phyloP scores from a whole-genome alignment of 1,140 invertebrate genomes.

The Sitophilus oryzae region DNA sequence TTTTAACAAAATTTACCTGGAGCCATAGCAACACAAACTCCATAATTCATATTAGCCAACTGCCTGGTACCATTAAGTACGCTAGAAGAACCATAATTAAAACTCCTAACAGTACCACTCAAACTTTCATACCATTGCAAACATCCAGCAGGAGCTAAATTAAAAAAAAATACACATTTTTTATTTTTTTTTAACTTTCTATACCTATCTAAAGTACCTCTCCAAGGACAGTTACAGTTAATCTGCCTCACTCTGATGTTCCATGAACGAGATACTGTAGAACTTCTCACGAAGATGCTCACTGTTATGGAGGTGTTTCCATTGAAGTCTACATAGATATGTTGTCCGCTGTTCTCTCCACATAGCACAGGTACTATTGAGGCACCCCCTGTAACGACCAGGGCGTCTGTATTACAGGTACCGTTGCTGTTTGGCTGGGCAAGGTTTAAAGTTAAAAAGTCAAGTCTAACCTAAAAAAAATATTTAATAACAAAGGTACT shows the following conservation, averaged over 20 bases:
- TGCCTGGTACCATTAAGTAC: slow-evolving; percentile 56
- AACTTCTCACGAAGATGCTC: slow-evolving; percentile 57
- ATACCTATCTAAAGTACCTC: slow-evolving; percentile 46
- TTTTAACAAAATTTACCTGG: slow-evolving; percentile 41
- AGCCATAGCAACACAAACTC: slow-evolving; percentile 63
- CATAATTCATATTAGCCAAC: slow-evolving; percentile 68
- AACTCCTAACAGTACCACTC: slow-evolving; percentile 65
- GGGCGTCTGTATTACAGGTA: slow-evolving; percentile 61
- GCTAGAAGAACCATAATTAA: slow-evolving; percentile 61
- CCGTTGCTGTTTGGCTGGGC: slow-evolving; percentile 69
- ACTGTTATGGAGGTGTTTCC: slow-evolving; percentile 60
- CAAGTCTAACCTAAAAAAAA: slow-evolving; percentile 62
- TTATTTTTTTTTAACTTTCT: neutral
- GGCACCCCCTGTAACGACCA: slow-evolving; percentile 63
- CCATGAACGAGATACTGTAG: slow-evolving; percentile 60
- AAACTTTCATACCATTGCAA: slow-evolving; percentile 66
- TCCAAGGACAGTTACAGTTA: slow-evolving; percentile 58
- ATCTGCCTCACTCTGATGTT: slow-evolving; percentile 71
- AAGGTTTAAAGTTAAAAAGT: slow-evolving; percentile 68
- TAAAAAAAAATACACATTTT: slow-evolving; percentile 2
- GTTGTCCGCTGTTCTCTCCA: slow-evolving; percentile 75
- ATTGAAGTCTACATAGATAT: slow-evolving; percentile 74
- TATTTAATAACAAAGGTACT: neutral
- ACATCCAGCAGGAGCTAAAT: slow-evolving; percentile 55
- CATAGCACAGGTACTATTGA: slow-evolving; percentile 66